Evolutionary conservation across 1,140 invertebrate species (phyloP).

Genomic region (Chelonus insularis): DNA sequence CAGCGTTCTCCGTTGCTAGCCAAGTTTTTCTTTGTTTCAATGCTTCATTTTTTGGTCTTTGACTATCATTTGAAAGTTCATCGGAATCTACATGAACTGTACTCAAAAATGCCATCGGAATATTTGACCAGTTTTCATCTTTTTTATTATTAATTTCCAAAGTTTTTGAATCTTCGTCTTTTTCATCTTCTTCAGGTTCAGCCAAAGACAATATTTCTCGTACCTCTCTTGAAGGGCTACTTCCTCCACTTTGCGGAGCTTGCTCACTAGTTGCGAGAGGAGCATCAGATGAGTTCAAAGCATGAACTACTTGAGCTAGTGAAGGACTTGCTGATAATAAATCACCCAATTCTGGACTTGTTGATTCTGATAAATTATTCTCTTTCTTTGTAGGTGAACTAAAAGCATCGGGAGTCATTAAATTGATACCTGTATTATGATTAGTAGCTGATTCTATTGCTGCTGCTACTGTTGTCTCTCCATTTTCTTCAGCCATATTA

Average conservation of each 20-base stretch:
- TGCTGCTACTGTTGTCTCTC: constrained; percentile 33
- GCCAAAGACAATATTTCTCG: constrained; percentile 73
- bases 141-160: constrained; percentile 22
- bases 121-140: constrained; percentile 56
- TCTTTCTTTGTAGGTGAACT: constrained; percentile 67
- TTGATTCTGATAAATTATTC: constrained; percentile 42
- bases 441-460: constrained; percentile 44
- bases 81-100: constrained; percentile 36
- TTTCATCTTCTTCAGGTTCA: constrained; percentile 53
- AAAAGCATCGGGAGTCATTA: constrained; percentile 89
- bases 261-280: constrained; percentile 46
- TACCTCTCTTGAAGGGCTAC: constrained; percentile 85
- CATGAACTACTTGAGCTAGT: constrained; percentile 45
- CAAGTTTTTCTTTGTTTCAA: constrained; percentile 37
- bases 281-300: constrained; percentile 42
- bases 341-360: constrained; percentile 47
- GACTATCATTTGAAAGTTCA: constrained; percentile 30
- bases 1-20: constrained; percentile 34
- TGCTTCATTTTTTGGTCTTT: constrained; percentile 29
- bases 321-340: constrained; percentile 49
- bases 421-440: constrained; percentile 60
- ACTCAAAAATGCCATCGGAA: constrained; percentile 47
- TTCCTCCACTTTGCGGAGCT: constrained; percentile 68
- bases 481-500: constrained; percentile 55
- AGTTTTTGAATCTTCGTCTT: constrained; percentile 39